Evolutionary conservation across 2,888 invertebrate species (phyloP), one percentile per base, ranked within the genome.

Genomic region (Caenorhabditis sulstoni): DNA sequence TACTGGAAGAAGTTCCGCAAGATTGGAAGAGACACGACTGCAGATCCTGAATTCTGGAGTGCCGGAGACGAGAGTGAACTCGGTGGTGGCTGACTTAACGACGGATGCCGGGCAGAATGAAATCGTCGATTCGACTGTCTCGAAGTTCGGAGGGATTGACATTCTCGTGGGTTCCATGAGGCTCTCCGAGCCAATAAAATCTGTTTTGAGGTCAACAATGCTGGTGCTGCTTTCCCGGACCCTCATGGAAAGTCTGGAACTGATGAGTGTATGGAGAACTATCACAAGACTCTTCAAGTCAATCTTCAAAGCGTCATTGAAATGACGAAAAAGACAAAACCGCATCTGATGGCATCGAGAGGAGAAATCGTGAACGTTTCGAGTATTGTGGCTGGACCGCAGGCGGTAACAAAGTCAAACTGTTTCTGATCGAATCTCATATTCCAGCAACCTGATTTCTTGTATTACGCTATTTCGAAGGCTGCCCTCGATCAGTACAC

Each of bases 301-400:
- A 74, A 74, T 18, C 4, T 74, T 22, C 41, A 44, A 74, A 68
- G 68, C 52, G 77, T 77, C 18, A 59, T 78, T 5, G 61, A 66
- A 1, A 12, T 78, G 23, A 78, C 71, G 3, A 59, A 73, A 18
- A 73, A 73, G 29, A 59, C 71, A 1, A 66, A 52, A n/a, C 11
- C 35, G 22, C n/a, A 67, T 16, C 23, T 78, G 22, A 47, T 66
- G 3, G 45, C 53, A 9, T 12, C 71, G 14, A 71, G 62, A n/a
- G 78, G 78, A 67, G 78, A 71, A 44, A 45, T 78, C 22, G 49
- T 78, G 2, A 78, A 78, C 50, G 78, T 78, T 5, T 71, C 71
- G 3, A 73, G 71, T 57, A 67, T 78, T 9, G 66, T 57, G 1
- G 59, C 50, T 5, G 65, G 64, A 22, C 49, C 59, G 16, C 71